Base-by-base conservation (phyloP, 30 jellyfish, hydroid and myxozoan species). In the Calvadosia cruxmelitensis region DNA sequence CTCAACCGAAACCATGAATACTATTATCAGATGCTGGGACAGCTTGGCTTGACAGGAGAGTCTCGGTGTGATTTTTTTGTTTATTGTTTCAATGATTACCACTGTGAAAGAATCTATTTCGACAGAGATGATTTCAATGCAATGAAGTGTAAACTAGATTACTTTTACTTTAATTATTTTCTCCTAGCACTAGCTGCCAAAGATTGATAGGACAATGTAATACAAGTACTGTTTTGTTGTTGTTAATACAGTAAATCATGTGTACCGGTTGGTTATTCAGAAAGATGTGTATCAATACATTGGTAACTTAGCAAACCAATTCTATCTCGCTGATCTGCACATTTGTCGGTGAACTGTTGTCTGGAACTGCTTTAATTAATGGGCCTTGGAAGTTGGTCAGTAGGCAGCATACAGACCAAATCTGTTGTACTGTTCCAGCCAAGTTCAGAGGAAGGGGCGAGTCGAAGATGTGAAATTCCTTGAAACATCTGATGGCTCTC, bases 361-460 rank as follows among this genome's bases (percentile, higher is more conserved):
- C n/a, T n/a, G n/a, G n/a, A n/a, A n/a, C n/a, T n/a, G n/a, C n/a
- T n/a, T n/a, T n/a, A 63, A 63, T 26, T 26, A 63, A 29, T 26
- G 26, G 27, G 28, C 72, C 68, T 31, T 32, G 32, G 29, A 67
- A 67, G 33, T 67, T 67, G 32, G 76, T 67, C 20, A 33, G 67
- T 24, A 67, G 76, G 66, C 68, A 67, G 32, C 69, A 33, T 16
- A 67, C 66, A 25, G 76, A 30, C 74, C 76, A 67, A 36, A 67
- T 68, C 66, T 67, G 69, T 31, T 67, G 32, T 29, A 35, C 24
- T 15, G 68, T 67, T 36, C 76, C 76, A 25, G 67, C 68, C 13
- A 67, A 20, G 31, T 67, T 67, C 73, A 67, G 26, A 15, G 29
- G 76, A 30, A 67, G 29, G 66, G 34, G 69, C 68, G 24, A n/a